A percentile compares a stretch with the other conserved stretches of the same genome.
phyloP scores from a whole-genome alignment of 2,113 vertebrate species.

The Xenopus borealis region DNA sequence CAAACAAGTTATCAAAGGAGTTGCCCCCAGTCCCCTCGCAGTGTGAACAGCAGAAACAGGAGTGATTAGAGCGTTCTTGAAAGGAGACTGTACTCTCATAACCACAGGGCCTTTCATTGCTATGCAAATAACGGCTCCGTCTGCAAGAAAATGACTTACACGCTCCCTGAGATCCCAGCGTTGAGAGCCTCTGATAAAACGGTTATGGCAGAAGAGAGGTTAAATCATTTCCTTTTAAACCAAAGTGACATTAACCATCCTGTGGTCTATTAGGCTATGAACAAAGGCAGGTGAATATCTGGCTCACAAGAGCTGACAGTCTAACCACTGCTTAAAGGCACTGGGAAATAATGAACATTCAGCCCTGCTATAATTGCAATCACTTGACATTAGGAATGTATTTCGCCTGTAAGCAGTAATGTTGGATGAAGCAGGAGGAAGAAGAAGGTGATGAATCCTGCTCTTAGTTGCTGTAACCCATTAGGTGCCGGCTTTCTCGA shows the following conservation, averaged over 20 bases:
- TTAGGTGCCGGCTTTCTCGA: no score
- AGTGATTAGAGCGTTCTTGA: constrained; percentile 43
- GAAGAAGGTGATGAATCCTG: background rate
- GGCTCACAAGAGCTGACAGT: background rate
- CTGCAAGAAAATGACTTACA: constrained; percentile 40
- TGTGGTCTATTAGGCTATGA: background rate
- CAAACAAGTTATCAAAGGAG: constrained; percentile 44
- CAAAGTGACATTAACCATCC: background rate
- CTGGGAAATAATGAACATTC: background rate
- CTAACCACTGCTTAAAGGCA: background rate
- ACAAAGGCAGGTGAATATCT: background rate
- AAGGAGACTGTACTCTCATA: constrained; percentile 37
- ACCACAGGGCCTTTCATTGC: constrained; percentile 41
- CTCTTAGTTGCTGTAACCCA: background rate
- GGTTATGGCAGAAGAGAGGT: constrained; percentile 10
- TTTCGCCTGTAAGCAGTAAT: background rate
- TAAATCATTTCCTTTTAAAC: constrained; percentile 4
- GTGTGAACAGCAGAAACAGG: constrained; percentile 35
- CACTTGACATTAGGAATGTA: background rate
- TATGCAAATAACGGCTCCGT: constrained; percentile 38
- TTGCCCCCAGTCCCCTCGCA: constrained; percentile 39
- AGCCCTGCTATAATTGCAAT: background rate
- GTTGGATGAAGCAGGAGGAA: background rate
- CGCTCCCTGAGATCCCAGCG: constrained; percentile 14
- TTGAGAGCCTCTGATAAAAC: constrained; percentile 29